Evolutionary conservation across 2,797 vertebrate genomes (phyloP).

Genomic region (Paramormyrops hopkinsi): DNA sequence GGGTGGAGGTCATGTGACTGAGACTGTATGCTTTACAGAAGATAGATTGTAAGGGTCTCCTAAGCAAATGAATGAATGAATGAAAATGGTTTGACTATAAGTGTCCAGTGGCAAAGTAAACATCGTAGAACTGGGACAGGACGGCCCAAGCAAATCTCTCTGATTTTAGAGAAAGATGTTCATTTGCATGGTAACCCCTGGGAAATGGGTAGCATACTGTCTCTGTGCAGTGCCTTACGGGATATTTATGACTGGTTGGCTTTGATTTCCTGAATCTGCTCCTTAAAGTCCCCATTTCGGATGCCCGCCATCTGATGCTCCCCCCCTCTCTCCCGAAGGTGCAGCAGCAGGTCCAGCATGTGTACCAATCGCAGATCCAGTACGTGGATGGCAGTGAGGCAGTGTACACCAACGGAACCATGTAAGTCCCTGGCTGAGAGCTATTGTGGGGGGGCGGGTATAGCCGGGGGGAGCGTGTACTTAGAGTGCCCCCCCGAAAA

Average conservation of each 20-base stretch:
- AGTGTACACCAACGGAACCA: constrained; percentile 89
- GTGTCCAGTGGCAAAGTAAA: not conserved
- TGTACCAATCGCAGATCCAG: constrained; percentile 89
- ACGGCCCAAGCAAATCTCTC: not conserved
- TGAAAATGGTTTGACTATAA: not conserved
- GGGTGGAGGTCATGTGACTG: not conserved
- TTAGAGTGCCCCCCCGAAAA: not conserved
- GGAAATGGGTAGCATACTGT: not conserved
- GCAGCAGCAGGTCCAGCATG: constrained; percentile 69
- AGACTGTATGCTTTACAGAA: not conserved
- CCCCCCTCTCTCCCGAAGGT: not conserved
- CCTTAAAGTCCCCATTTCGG: not conserved
- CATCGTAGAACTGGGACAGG: not conserved
- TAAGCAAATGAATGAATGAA: not conserved
- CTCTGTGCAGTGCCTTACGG: not conserved
- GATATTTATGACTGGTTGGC: not conserved
- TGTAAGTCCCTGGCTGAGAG: constrained; percentile 55
- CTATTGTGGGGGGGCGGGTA: not conserved
- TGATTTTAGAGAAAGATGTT: not conserved
- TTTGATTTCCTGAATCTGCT: not conserved
- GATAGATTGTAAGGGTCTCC: not conserved
- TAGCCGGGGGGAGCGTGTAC: not conserved
- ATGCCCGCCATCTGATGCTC: not conserved
- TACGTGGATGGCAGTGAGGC: constrained; percentile 90
- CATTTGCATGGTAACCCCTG: not conserved